A percentile compares a stretch with the other conserved stretches of the same genome.
These are phyloP conservation scores for Smutsia gigantea DNA, from an alignment of 2,797 vertebrate species.

Conservation along the genomic window DNA sequence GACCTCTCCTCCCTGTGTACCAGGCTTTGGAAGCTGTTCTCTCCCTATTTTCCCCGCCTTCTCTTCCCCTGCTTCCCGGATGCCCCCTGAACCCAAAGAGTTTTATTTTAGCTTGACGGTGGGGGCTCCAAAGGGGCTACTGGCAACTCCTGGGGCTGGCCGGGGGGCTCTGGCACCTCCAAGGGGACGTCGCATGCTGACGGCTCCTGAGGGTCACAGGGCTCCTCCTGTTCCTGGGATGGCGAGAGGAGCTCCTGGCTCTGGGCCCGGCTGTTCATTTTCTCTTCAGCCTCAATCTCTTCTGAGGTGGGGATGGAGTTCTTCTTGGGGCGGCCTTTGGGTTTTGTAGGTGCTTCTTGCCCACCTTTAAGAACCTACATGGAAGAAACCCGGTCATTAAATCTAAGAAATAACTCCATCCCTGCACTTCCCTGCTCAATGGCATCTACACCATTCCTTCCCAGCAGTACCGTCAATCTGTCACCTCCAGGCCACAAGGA, in stretches of 20 bases:
- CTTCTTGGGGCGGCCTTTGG: conserved; percentile 99
- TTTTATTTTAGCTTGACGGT: conserved; percentile 83
- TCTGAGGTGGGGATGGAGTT: conserved; percentile 99
- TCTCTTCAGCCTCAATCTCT: conserved; percentile 97
- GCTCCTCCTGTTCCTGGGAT: conserved; percentile 69
- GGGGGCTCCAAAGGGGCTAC: conserved; percentile 53
- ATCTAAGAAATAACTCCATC: not conserved
- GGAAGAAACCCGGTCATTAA: not conserved
- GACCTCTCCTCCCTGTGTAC: conserved; percentile 55
- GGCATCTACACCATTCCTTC: not conserved
- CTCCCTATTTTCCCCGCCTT: conserved; percentile 27
- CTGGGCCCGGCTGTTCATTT: conserved; percentile 87
- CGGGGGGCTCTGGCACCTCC: conserved; percentile 74
- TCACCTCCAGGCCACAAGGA: not conserved
- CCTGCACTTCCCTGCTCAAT: not conserved
- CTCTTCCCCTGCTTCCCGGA: conserved; percentile 3
- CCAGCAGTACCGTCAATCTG: not conserved
- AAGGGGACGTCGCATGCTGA: not conserved
- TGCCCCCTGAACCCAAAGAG: conserved; percentile 38
- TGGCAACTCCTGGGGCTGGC: conserved; percentile 74
- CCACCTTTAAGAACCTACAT: conserved; percentile 97
- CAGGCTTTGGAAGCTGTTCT: conserved; percentile 67
- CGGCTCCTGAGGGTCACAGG: conserved; percentile 50
- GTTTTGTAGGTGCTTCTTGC: conserved; percentile 98
- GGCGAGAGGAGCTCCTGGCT: conserved; percentile 55